Conservation (phyloP, 2,888 invertebrate genomes). For the Mythimna vitellina region DNA sequence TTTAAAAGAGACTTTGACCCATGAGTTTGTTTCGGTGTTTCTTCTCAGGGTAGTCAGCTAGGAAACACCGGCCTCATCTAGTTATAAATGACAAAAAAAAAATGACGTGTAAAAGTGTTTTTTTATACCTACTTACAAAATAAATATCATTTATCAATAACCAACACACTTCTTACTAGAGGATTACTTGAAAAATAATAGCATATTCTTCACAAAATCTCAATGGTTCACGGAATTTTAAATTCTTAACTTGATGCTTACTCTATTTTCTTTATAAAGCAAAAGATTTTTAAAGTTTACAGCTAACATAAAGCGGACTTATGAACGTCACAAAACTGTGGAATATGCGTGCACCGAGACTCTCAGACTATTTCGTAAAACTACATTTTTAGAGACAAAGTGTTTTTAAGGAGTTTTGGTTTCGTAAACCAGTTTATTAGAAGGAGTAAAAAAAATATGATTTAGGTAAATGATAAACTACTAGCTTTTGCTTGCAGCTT, state of each 20-base stretch:
- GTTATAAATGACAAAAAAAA: too few species aligned
- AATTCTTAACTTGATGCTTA: constrained; percentile 16
- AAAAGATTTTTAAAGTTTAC: constrained; percentile 52
- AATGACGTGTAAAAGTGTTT: too few species aligned
- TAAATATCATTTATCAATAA: too few species aligned
- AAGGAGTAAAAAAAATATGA: too few species aligned
- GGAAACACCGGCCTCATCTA: too few species aligned
- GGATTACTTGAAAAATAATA: not conserved
- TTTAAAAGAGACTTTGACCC: too few species aligned
- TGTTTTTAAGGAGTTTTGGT: constrained; percentile 30
- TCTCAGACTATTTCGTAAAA: constrained; percentile 10
- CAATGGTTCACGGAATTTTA: constrained; percentile 1
- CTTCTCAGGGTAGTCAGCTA: too few species aligned
- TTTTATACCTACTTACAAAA: too few species aligned
- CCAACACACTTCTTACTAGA: not conserved
- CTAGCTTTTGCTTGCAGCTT: too few species aligned
- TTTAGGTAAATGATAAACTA: too few species aligned
- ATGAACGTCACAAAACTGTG: constrained; percentile 54
- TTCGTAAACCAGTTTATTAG: not conserved
- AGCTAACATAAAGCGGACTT: constrained; percentile 51
- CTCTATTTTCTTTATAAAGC: constrained; percentile 36
- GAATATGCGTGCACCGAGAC: constrained; percentile 34
- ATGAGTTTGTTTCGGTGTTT: too few species aligned
- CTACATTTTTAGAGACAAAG: constrained; percentile 44
- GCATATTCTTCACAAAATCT: not conserved